Percentiles rank a stretch among this genome's conserved stretches.
Evolutionary conservation across 2,797 vertebrate genomes (phyloP).

Genomic region (Odontamblyopus rebecca): DNA sequence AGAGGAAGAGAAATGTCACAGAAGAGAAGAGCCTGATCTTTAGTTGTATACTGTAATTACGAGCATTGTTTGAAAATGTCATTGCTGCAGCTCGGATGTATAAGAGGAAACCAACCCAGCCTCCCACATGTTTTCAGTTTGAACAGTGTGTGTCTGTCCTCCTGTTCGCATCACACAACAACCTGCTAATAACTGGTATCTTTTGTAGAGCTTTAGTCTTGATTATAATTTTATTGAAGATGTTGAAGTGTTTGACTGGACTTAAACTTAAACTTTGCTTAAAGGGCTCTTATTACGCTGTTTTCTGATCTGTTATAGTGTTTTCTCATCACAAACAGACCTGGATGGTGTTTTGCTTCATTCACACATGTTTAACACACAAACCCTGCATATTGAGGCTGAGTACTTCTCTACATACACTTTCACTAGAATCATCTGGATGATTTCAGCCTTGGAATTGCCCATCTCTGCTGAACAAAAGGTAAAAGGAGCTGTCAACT

Average conservation of each 20-base stretch:
- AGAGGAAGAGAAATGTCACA: conserved; percentile 32
- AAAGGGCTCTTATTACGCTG: too few species aligned
- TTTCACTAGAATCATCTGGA: too few species aligned
- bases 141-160: conserved; percentile 30
- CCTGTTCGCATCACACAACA: conserved; percentile 36
- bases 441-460: too few species aligned
- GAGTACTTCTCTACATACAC: too few species aligned
- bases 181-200: conserved; percentile 2
- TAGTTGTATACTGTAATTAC: conserved; percentile 38
- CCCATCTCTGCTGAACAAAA: too few species aligned
- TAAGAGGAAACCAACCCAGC: conserved; percentile 7
- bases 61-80: conserved; percentile 39
- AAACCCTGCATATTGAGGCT: too few species aligned
- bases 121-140: conserved; percentile 36
- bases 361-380: too few species aligned
- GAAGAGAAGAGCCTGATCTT: conserved; percentile 32
- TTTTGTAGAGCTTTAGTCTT: background rate
- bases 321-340: too few species aligned
- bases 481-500: too few species aligned
- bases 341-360: too few species aligned
- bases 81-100: conserved; percentile 6
- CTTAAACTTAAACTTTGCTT: background rate
- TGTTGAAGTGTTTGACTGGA: background rate
- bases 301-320: too few species aligned
- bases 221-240: background rate